Base-by-base conservation (phyloP, 2,113 vertebrate genomes). In the Centropristis striata region DNA sequence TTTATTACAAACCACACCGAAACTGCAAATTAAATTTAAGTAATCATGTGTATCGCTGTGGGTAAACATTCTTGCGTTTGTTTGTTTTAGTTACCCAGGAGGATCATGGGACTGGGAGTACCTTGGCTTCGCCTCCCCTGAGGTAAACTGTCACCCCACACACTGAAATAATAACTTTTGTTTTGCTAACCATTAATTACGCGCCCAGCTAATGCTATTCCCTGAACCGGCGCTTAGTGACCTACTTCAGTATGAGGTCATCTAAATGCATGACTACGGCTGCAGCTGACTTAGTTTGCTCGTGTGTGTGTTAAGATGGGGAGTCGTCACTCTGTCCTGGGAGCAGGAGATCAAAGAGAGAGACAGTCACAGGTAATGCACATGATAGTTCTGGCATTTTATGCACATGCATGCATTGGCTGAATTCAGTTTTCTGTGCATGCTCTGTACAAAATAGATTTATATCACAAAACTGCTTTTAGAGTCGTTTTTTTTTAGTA, bases 31-130 rank as follows among this genome's bases (percentile, higher is more conserved):
- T 21, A 1, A 37, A 60, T 14, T 4, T 44, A 32, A 32, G 3
- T 32, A 1, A 32, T 32, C 39, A 21, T 41, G 14, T 70, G 39
- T 23, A 14, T 49, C 15, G 20, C 7, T 55, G 20, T 53, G 3
- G 21, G 28, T 9, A 73, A 70, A 75, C n/a, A 20, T 55, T 25
- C 15, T 36, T 55, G n/a, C 66, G 41, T 74, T 59, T 71, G 1
- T 78, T 61, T 86, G 86, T 83, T 84, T 90, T 87, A 99, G 98
- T 93, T 99, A 98, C 94, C 97, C 97, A 88, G 98, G 98, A 94
- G 98, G 97, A 93, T 98, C 97, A 4, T 99, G 98, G 98, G 98
- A 99, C 90, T 99, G 98, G 98, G 98, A 99, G 86, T 99, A 98
- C 95, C 96, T 99, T 86, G 97, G 98, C 90, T 98, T 99, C 93